Evolutionary conservation across 2,113 vertebrate genomes (phyloP), one percentile per base, ranked within the genome.

Genomic region (Bombycilla garrulus): DNA sequence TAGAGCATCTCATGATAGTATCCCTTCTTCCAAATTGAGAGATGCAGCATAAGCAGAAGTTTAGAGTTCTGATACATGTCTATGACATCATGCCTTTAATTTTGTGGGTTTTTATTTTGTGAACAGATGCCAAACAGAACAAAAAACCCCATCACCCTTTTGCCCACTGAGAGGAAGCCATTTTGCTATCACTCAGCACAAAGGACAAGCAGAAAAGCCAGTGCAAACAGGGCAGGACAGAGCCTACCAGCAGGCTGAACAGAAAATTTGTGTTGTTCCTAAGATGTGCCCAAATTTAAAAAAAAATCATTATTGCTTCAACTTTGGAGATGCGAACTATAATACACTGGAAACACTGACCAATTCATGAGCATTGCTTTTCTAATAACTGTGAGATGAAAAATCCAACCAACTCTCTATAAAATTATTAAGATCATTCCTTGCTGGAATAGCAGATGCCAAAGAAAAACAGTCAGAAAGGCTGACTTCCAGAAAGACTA

Each of bases 401-500:
- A 94, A 94, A 70, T 56, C 35, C 65, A 77, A 88, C 40, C 50
- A 81, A 51, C 31, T 86, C 73, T 60, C 53, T 47, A 51, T 51
- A 88, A 96, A 90, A 95, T 91, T 81, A 67, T 72, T 93, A 82
- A 74, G 54, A 67, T 91, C 58, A 88, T 76, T 56, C 83, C 90
- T 65, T 71, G 47, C 53, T 87, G 48, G 21, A 94, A 91, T 26
- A 88, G 58, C 61, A 36, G 38, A 70, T 95, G 88, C 88, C 44
- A 69, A 96, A 94, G 88, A 82, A 84, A 95, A 94, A 51, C 77
- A 73, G 44, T 94, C 84, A 93, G 60, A 93, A 94, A 95, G 7
- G 64, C 84, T 94, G 53, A 71, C 90, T 97, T 97, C 56, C 71
- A 97, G 86, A 91, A 90, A 93, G 71, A 86, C 64, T 70, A 79